Conservation (phyloP, 2,888 invertebrate genomes). For the Aphidoletes aphidimyza region DNA sequence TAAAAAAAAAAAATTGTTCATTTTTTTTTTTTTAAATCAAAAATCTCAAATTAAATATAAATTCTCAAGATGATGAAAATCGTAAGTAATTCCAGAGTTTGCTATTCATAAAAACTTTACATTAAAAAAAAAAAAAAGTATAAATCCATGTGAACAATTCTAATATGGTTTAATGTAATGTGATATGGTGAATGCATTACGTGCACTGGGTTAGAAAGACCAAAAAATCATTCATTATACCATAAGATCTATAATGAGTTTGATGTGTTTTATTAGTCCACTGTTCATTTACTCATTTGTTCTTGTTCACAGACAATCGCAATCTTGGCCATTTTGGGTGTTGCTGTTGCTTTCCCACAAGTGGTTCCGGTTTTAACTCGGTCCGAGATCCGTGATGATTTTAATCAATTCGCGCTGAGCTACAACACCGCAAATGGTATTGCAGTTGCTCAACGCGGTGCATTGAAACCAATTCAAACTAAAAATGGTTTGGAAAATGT, state of each 20-base stretch:
- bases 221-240: background rate
- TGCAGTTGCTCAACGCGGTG: background rate
- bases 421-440: background rate
- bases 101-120: background rate
- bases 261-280: background rate
- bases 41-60: background rate
- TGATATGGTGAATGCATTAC: background rate
- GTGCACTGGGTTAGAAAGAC: background rate
- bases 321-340: background rate
- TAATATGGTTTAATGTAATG: background rate
- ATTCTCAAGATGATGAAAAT: slow-evolving; percentile 14
- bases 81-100: background rate
- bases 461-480: slow-evolving; percentile 10
- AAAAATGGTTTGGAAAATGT: background rate
- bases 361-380: background rate
- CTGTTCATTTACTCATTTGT: too few species aligned
- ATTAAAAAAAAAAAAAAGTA: background rate
- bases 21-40: background rate
- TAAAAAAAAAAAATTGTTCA: background rate
- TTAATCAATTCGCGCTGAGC: slow-evolving; percentile 15
- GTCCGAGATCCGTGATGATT: slow-evolving; percentile 14
- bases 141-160: background rate
- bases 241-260: background rate
- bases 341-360: slow-evolving; percentile 26
- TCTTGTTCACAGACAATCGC: background rate